phyloP scores from a whole-genome alignment of 2,797 vertebrate species.

The Sebastes taczanowskii region DNA sequence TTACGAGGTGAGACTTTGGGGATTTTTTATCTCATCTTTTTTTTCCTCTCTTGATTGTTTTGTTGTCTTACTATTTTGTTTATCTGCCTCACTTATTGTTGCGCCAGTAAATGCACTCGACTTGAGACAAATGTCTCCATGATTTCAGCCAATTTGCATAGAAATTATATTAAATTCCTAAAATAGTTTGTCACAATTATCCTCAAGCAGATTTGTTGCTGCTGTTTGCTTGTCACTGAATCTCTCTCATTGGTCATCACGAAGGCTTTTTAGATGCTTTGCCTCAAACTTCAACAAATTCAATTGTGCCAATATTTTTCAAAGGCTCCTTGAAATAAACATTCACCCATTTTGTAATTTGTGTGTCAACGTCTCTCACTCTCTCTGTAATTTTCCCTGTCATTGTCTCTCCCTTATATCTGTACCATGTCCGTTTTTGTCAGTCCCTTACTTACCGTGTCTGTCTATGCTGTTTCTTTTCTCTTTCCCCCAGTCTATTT shows the following conservation, averaged over 20 bases:
- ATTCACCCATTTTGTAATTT: conserved; percentile 2
- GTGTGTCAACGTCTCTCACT: conserved; percentile 1
- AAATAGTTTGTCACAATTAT: background rate
- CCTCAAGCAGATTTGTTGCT: background rate
- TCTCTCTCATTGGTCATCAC: background rate
- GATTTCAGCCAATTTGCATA: background rate
- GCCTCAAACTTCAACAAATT: background rate
- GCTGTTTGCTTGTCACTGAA: background rate
- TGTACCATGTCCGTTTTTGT: conserved; percentile 3
- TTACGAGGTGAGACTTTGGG: conserved; percentile 5
- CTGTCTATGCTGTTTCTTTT: conserved; percentile 16
- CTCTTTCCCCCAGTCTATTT: conserved; percentile 17
- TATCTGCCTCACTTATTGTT: background rate
- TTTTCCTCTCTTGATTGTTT: background rate
- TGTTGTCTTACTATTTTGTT: background rate
- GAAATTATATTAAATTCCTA: background rate
- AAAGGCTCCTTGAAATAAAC: conserved; percentile 25
- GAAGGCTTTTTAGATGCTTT: background rate
- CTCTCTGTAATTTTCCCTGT: conserved; percentile 5
- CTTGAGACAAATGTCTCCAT: background rate
- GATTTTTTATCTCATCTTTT: conserved; percentile 15
- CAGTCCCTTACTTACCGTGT: background rate
- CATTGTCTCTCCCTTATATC: conserved; percentile 5
- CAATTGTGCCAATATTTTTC: background rate
- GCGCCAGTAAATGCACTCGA: background rate